These are phyloP conservation scores for Centroberyx gerrardi DNA, from an alignment of 2,797 vertebrate species.

Conservation along the genomic window DNA sequence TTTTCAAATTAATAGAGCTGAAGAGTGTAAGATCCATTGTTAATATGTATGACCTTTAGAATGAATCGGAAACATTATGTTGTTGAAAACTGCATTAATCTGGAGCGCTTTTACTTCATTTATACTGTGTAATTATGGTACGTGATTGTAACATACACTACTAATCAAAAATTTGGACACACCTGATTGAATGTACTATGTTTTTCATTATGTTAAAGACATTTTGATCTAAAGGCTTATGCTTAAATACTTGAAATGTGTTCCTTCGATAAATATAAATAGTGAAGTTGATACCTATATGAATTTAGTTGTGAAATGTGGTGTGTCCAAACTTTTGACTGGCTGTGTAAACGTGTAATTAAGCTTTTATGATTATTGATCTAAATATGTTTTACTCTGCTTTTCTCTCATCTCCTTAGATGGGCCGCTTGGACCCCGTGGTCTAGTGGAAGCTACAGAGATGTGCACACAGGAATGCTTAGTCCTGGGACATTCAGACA, in stretches of 20 bases:
- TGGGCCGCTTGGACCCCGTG: conserved; percentile 95
- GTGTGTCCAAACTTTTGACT: no score
- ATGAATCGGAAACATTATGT: no score
- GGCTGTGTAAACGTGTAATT: not conserved
- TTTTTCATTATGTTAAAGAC: no score
- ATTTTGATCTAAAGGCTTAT: no score
- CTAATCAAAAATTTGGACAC: no score
- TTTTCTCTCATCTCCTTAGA: conserved; percentile 80
- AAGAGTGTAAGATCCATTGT: not conserved
- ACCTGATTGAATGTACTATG: no score
- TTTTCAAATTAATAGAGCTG: not conserved
- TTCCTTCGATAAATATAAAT: no score
- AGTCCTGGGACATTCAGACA: conserved; percentile 98
- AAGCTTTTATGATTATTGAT: not conserved
- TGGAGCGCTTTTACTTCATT: no score
- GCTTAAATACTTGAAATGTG: no score
- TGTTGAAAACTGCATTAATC: no score
- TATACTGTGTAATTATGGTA: not conserved
- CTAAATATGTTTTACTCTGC: conserved; percentile 4
- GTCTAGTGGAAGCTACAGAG: conserved; percentile 98
- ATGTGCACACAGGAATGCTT: conserved; percentile 99
- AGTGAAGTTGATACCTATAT: no score
- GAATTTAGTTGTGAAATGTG: no score
- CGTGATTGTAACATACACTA: not conserved
- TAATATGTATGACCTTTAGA: not conserved